phyloP scores from a whole-genome alignment of 2,888 invertebrate species.

The Luperina nickerlii region DNA sequence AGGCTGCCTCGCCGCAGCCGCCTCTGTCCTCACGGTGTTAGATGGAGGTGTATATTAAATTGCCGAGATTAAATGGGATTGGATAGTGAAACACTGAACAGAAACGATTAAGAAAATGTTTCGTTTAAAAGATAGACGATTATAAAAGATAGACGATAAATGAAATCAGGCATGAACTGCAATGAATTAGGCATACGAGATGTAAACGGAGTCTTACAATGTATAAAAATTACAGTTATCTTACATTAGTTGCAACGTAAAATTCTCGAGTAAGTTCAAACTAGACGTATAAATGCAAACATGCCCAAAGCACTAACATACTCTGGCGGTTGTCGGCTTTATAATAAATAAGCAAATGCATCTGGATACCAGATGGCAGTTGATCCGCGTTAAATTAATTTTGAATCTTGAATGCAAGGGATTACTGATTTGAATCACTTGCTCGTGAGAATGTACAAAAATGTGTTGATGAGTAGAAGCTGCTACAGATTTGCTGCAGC shows the following conservation, averaged over 20 bases:
- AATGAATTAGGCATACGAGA: background rate
- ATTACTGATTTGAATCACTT: slow-evolving; percentile 8
- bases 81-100: slow-evolving; percentile 6
- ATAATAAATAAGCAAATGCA: slow-evolving; percentile 27
- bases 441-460: background rate
- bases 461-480: background rate
- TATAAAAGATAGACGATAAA: no score
- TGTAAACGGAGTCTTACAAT: background rate
- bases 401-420: background rate
- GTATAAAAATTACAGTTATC: background rate
- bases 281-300: background rate
- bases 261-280: slow-evolving; percentile 6
- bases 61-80: slow-evolving; percentile 37
- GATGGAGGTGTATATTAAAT: slow-evolving; percentile 64
- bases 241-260: background rate
- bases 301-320: slow-evolving; percentile 3
- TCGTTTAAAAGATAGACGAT: background rate
- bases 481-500: background rate
- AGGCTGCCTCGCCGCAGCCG: slow-evolving; percentile 56
- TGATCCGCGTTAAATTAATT: background rate
- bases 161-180: background rate
- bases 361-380: slow-evolving; percentile 27
- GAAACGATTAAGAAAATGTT: slow-evolving; percentile 1
- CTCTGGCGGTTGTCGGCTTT: background rate
- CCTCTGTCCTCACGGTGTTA: slow-evolving; percentile 60